Evolutionary conservation across 2,888 invertebrate species (phyloP).

Genomic region (Aromia moschata): DNA sequence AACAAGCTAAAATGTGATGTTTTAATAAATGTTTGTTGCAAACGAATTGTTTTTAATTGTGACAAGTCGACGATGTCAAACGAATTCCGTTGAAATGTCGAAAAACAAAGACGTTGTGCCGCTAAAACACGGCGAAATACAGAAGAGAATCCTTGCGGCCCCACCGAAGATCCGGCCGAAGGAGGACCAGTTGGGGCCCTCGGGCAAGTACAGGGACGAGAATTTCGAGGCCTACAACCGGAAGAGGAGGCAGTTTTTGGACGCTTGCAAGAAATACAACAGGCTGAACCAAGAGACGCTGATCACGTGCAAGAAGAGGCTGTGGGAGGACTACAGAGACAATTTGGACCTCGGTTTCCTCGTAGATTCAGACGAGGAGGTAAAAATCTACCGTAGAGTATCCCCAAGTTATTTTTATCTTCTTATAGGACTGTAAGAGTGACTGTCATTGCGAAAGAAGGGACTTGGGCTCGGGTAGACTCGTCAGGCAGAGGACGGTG

Average conservation of each 20-base stretch:
- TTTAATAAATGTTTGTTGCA: no score
- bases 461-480: neutral
- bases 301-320: constrained; percentile 41
- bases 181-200: constrained; percentile 47
- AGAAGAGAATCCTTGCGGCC: constrained; percentile 48
- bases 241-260: constrained; percentile 48
- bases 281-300: constrained; percentile 47
- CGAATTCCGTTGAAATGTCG: constrained; percentile 26
- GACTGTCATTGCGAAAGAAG: neutral
- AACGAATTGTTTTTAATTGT: no score
- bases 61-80: no score
- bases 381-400: constrained; percentile 11
- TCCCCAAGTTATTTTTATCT: neutral
- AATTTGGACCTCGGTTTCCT: constrained; percentile 44
- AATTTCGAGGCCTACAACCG: constrained; percentile 48
- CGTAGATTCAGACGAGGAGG: constrained; percentile 35
- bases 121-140: constrained; percentile 45
- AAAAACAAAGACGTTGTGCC: constrained; percentile 17
- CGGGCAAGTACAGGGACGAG: constrained; percentile 50
- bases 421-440: neutral
- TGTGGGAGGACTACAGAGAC: constrained; percentile 45
- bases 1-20: no score
- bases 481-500: constrained; percentile 45
- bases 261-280: constrained; percentile 46
- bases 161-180: constrained; percentile 36